Base-by-base conservation (phyloP, 2,113 vertebrate species). In the Anarhynchus alexandrinus region DNA sequence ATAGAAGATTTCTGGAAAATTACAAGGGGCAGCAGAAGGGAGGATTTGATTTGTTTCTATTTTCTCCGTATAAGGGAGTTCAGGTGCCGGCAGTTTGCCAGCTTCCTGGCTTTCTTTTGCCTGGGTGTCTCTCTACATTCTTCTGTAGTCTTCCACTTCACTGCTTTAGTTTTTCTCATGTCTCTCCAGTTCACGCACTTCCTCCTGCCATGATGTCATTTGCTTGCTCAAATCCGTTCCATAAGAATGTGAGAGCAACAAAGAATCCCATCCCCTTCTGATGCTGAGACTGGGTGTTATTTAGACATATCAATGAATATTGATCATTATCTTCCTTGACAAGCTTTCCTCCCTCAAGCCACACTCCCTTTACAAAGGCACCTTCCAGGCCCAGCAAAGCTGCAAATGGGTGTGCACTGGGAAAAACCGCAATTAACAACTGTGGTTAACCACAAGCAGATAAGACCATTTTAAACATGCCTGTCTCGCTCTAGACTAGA, bases 1-100 rank as follows among this genome's bases (percentile, higher is more conserved):
- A 88, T 34, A 88, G 74, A 94, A 95, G 86, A 91, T 90, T 96
- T 96, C 96, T 94, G 87, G 61, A 93, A 97, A 93, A 72, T 57
- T 97, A 93, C 85, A 96, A 92, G 65, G 54, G 87, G 88, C 86
- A 90, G 91, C 87, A 93, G 73, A 93, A 93, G 83, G 67, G 43
- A 86, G 49, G 23, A 84, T 92, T 93, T 94, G 80, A 86, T 97
- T 85, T 94, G 85, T 92, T 97, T 94, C 74, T 72, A 45, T 83
- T 93, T 86, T 85, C 82, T 88, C 32, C 76, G 65, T 72, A 30
- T 71, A 83, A 78, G 40, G 52, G 51, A 65, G n/a, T 88, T 95
- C 57, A 82, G 88, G 58, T 89, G 83, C 77, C 73, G 45, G 62
- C 38, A 62, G 49, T 78, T 71, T 93, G 72, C 72, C 90, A 81